These are phyloP conservation scores for Acanthurus tractus DNA, from an alignment of 2,797 vertebrate genomes.

Conservation along the genomic window DNA sequence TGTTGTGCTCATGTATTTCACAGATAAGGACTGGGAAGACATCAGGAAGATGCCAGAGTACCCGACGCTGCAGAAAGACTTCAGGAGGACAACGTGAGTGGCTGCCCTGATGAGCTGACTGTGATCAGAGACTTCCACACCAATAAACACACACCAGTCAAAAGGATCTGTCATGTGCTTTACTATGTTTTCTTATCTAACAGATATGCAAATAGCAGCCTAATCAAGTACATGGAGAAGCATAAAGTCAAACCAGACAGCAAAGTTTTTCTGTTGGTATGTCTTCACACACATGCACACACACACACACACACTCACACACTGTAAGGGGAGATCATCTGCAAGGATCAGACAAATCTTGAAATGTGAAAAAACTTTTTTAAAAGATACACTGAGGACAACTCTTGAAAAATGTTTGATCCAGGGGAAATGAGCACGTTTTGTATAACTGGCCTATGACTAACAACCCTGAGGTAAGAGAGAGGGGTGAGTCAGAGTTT, in stretches of 20 bases:
- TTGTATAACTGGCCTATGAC: no score
- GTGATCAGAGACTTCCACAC: no score
- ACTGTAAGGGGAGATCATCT: not conserved
- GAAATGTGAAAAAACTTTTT: not conserved
- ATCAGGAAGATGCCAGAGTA: slow-evolving; percentile 99
- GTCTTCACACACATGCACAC: slow-evolving; percentile 59
- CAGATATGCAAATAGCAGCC: slow-evolving; percentile 99
- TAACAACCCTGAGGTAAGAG: not conserved
- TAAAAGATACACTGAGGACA: no score
- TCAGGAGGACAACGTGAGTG: slow-evolving; percentile 99
- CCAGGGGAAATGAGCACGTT: no score
- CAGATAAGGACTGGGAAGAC: slow-evolving; percentile 99
- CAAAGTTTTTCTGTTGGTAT: slow-evolving; percentile 99
- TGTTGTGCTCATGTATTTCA: slow-evolving; percentile 57
- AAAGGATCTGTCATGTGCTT: slow-evolving; percentile 50
- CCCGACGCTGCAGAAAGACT: slow-evolving; percentile 99
- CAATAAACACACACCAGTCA: no score
- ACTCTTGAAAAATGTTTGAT: no score
- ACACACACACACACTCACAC: slow-evolving; percentile 5
- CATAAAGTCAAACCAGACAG: slow-evolving; percentile 99
- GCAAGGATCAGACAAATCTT: not conserved
- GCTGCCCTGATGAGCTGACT: no score
- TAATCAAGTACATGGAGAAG: slow-evolving; percentile 99
- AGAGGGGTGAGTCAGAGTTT: not conserved
- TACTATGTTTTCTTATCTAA: slow-evolving; percentile 89